phyloP scores from a whole-genome alignment of 2,113 vertebrate genomes.

The Cottus gobio region DNA sequence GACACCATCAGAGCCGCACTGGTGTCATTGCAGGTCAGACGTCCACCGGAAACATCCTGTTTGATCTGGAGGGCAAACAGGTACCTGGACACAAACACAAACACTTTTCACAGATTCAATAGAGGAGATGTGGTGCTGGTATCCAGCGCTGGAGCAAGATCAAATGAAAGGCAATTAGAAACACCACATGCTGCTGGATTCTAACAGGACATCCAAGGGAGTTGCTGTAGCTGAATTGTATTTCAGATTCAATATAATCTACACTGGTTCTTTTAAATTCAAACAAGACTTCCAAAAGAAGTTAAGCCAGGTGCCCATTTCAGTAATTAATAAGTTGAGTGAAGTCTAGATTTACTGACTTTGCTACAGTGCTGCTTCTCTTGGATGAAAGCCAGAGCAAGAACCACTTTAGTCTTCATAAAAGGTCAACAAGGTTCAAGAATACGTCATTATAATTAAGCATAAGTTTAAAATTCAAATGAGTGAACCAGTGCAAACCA shows the following conservation, averaged over 20 bases:
- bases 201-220: neutral
- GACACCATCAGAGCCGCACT: conserved; percentile 95
- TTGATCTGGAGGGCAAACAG: conserved; percentile 98
- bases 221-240: neutral
- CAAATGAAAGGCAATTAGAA: conserved; percentile 10
- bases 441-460: neutral
- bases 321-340: neutral
- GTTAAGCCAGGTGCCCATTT: neutral
- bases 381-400: conserved; percentile 1
- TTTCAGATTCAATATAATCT: conserved; percentile 4
- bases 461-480: neutral
- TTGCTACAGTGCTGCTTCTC: neutral
- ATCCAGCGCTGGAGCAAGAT: neutral
- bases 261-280: neutral
- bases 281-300: neutral
- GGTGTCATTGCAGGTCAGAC: conserved; percentile 92
- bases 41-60: conserved; percentile 92
- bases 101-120: neutral
- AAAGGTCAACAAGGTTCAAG: neutral
- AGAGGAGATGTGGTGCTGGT: neutral
- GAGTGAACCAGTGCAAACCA: neutral
- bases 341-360: conserved; percentile 20
- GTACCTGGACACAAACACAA: conserved; percentile 86
- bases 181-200: neutral
- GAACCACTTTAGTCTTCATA: neutral